These are phyloP conservation scores for Parapsyche elsis DNA, from an alignment of 1,140 invertebrate genomes.

Conservation along the genomic window DNA sequence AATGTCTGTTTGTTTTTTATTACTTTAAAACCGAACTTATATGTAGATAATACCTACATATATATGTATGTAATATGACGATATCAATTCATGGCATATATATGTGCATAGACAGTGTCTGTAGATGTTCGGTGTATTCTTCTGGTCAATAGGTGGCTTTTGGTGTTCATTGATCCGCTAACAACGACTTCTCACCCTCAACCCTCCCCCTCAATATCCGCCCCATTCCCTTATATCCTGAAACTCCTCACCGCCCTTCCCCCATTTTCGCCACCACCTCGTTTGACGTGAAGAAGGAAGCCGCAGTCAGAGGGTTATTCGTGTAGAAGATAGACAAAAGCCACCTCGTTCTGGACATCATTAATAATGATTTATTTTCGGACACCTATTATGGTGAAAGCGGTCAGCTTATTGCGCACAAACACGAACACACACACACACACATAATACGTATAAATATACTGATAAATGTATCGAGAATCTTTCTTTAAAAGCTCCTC, in stretches of 20 bases:
- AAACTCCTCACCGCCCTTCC: neutral
- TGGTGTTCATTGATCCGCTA: constrained; percentile 30
- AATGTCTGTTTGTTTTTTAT: too few species aligned
- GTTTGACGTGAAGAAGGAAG: constrained; percentile 21
- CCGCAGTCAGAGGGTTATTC: constrained; percentile 34
- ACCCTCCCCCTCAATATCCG: neutral
- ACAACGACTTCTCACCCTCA: constrained; percentile 15
- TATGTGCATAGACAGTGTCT: too few species aligned
- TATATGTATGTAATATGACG: too few species aligned
- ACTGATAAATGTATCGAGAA: too few species aligned
- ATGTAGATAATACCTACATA: too few species aligned
- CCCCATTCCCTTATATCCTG: neutral
- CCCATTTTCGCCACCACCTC: neutral
- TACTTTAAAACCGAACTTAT: too few species aligned
- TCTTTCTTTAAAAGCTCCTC: too few species aligned
- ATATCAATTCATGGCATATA: too few species aligned
- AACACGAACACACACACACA: constrained; percentile 20
- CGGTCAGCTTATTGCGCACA: constrained; percentile 50
- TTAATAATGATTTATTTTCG: constrained; percentile 57
- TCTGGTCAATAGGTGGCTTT: neutral
- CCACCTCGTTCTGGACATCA: constrained; percentile 54
- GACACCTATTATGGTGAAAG: constrained; percentile 54
- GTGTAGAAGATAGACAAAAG: constrained; percentile 55
- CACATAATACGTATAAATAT: neutral
- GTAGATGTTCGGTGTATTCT: too few species aligned